A percentile compares a stretch with the other conserved stretches of the same genome.
Conservation (phyloP, 2,113 vertebrate genomes). For the Calcarius ornatus region DNA sequence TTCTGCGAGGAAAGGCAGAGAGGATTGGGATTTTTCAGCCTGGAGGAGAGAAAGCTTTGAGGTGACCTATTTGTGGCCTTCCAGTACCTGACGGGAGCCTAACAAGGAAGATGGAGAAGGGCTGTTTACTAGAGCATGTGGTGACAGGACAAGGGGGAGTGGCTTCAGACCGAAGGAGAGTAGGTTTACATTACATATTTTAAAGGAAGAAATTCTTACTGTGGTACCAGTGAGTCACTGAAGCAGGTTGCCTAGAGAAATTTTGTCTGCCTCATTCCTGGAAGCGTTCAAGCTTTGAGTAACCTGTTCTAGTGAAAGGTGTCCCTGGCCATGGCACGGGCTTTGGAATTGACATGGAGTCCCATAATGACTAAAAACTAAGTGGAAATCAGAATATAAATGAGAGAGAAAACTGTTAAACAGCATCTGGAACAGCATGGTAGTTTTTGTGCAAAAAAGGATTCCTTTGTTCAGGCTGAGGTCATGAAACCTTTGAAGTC, state of each 20-base stretch:
- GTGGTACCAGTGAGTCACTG: neutral
- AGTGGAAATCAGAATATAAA: neutral
- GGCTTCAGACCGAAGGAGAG: neutral
- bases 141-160: neutral
- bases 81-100: neutral
- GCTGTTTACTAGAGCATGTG: neutral
- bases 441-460: neutral
- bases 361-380: neutral
- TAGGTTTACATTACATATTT: neutral
- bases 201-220: neutral
- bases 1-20: neutral
- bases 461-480: neutral
- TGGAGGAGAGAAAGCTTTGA: neutral
- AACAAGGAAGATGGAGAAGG: neutral
- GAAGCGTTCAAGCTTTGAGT: neutral
- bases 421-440: neutral
- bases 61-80: neutral
- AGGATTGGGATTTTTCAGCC: neutral
- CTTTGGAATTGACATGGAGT: neutral
- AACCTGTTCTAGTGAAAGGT: neutral
- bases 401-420: neutral
- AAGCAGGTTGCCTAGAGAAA: neutral
- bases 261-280: neutral
- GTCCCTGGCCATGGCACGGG: neutral
- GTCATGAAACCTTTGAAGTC: neutral